Percentiles rank a stretch among this genome's conserved stretches.
These are phyloP conservation scores for Apteryx owenii DNA, from an alignment of 2,113 vertebrate species.

Conservation along the genomic window DNA sequence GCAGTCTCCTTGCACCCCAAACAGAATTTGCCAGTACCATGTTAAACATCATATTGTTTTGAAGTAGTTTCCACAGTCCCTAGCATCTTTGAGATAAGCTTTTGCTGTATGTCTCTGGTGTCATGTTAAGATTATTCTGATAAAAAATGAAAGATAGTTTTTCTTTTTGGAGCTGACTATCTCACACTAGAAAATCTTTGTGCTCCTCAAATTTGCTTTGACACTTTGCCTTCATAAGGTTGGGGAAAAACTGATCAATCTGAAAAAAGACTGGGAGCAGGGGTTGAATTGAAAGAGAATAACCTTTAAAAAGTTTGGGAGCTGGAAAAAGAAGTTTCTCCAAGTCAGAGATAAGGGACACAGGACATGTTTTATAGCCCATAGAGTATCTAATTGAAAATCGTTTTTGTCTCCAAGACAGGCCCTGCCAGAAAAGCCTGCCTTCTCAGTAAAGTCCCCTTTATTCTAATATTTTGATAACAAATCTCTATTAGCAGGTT, in stretches of 20 bases:
- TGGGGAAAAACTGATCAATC: background rate
- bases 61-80: background rate
- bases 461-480: background rate
- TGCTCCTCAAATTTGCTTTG: background rate
- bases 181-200: background rate
- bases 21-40: background rate
- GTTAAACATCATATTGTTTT: fast-evolving
- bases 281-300: background rate
- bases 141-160: background rate
- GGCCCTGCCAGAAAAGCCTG: background rate
- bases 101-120: background rate
- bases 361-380: background rate
- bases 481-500: background rate
- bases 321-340: background rate
- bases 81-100: background rate
- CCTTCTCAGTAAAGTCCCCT: background rate
- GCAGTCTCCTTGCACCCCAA: background rate
- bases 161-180: background rate
- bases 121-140: background rate
- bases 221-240: background rate
- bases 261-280: background rate
- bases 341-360: background rate
- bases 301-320: background rate
- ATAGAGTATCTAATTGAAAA: background rate
- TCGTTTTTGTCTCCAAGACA: background rate